Percentiles rank a stretch among this genome's conserved stretches.
Conservation (phyloP, 2,113 vertebrate species). For the Struthio camelus region DNA sequence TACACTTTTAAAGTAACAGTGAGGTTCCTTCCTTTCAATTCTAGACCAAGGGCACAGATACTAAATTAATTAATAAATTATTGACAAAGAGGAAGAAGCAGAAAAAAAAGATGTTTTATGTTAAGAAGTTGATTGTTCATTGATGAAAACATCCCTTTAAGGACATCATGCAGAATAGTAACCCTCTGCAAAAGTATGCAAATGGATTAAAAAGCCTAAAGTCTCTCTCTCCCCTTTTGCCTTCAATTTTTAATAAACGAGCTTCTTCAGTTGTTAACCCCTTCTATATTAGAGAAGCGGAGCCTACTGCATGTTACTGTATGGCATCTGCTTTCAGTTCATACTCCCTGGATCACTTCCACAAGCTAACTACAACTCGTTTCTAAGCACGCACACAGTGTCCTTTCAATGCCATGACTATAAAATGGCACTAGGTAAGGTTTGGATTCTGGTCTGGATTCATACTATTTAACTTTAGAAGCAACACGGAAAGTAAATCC, state of each 20-base stretch:
- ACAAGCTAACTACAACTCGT: neutral
- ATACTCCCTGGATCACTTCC: neutral
- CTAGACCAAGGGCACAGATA: neutral
- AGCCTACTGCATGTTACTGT: neutral
- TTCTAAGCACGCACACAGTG: neutral
- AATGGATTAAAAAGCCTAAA: neutral
- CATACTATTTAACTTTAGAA: neutral
- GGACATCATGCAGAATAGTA: neutral
- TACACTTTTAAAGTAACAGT: no score
- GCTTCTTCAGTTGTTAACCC: neutral
- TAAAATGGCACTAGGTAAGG: neutral
- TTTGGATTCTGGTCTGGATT: neutral
- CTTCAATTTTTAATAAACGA: neutral
- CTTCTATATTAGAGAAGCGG: neutral
- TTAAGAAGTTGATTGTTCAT: neutral
- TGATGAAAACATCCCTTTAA: neutral
- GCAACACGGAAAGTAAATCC: neutral
- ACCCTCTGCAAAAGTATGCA: neutral
- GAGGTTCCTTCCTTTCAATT: neutral
- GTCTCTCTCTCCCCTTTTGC: neutral
- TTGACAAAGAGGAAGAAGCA: neutral
- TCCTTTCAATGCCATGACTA: neutral
- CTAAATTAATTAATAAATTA: neutral
- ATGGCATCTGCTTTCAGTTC: neutral
- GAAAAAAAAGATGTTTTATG: neutral